Evolutionary conservation across 2,888 invertebrate species (phyloP).

Genomic region (Pyrgus malvae): DNA sequence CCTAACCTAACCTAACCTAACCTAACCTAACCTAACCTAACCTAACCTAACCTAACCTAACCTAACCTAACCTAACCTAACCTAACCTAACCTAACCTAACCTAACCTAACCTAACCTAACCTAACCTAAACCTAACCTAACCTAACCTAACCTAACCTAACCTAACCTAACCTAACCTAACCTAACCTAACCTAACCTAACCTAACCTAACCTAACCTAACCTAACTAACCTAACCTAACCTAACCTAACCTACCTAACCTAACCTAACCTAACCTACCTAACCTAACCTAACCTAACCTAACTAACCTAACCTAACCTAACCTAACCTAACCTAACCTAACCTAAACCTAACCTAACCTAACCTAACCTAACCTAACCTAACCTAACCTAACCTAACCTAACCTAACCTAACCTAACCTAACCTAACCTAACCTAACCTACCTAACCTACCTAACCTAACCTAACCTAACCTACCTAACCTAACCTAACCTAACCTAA

Average conservation of each 20-base stretch:
- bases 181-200: conserved; percentile 5
- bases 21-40: conserved; percentile 29
- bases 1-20: conserved; percentile 26
- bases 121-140: background rate
- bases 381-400: background rate
- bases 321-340: background rate
- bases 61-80: conserved; percentile 25
- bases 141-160: background rate
- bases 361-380: background rate
- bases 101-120: background rate
- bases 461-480: too few species aligned
- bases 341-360: too few species aligned
- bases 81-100: background rate
- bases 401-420: background rate
- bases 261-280: too few species aligned
- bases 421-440: background rate
- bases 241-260: too few species aligned
- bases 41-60: conserved; percentile 30
- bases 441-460: too few species aligned
- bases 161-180: background rate
- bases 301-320: background rate
- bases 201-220: conserved; percentile 12
- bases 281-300: too few species aligned
- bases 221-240: too few species aligned
- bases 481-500: too few species aligned